Conservation (phyloP, 2,113 vertebrate species). For the rat (Rattus norvegicus) region DNA sequence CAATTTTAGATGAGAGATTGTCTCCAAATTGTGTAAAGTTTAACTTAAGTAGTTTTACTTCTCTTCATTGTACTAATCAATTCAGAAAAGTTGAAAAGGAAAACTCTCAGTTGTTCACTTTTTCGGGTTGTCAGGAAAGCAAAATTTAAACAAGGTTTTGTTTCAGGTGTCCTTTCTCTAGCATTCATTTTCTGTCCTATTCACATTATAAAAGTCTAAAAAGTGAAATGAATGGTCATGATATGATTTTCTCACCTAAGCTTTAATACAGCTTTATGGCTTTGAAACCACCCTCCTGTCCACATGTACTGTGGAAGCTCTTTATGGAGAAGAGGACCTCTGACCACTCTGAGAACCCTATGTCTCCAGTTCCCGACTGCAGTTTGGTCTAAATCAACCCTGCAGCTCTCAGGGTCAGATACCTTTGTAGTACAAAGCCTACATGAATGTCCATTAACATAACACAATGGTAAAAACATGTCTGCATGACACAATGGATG, state of each 20-base stretch:
- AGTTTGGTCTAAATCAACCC: constrained; percentile 33
- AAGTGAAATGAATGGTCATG: background rate
- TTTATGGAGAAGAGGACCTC: constrained; percentile 16
- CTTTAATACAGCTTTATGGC: constrained; percentile 7
- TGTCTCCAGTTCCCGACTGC: background rate
- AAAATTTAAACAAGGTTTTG: background rate
- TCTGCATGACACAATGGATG: background rate
- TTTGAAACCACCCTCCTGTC: constrained; percentile 37
- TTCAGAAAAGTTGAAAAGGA: background rate
- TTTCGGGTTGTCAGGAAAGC: constrained; percentile 21
- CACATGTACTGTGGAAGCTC: background rate
- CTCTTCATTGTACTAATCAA: background rate
- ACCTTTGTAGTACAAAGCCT: background rate
- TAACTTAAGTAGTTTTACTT: constrained; percentile 32
- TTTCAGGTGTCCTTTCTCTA: background rate
- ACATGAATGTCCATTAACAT: constrained; percentile 17
- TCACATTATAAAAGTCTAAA: background rate
- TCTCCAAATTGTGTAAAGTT: background rate
- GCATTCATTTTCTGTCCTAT: constrained; percentile 22
- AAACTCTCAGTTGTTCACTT: background rate
- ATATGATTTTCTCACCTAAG: background rate
- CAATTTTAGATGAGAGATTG: background rate
- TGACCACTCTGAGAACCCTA: background rate
- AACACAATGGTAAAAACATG: constrained; percentile 43
- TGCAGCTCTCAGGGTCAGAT: constrained; percentile 7